phyloP scores from a whole-genome alignment of 2,888 invertebrate species.

The Cryptocephalus primarius region DNA sequence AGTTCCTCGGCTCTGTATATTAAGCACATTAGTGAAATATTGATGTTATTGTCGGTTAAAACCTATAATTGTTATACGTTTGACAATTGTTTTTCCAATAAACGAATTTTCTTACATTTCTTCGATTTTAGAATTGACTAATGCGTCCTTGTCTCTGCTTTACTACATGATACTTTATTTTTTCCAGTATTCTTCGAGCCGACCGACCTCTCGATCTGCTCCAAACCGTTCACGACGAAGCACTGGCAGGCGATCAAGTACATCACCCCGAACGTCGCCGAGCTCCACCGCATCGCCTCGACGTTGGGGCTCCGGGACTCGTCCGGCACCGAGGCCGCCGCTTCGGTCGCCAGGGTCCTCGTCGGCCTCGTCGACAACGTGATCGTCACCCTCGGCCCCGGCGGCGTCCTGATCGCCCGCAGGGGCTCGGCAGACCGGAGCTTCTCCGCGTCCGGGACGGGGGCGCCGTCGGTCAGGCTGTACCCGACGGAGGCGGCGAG shows the following conservation, averaged over 20 bases:
- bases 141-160: background rate
- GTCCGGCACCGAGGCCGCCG: slow-evolving; percentile 11
- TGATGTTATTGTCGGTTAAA: too few relatives aligned
- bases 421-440: slow-evolving; percentile 17
- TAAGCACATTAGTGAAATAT: too few relatives aligned
- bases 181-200: slow-evolving; percentile 83
- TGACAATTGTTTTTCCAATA: too few relatives aligned
- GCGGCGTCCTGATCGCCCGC: slow-evolving; percentile 46
- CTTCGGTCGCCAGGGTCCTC: slow-evolving; percentile 31
- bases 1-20: too few relatives aligned
- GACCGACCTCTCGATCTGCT: slow-evolving; percentile 68
- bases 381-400: slow-evolving; percentile 50
- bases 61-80: too few relatives aligned
- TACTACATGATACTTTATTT: background rate
- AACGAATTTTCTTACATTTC: too few relatives aligned
- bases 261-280: slow-evolving; percentile 71
- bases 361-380: slow-evolving; percentile 44
- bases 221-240: slow-evolving; percentile 51
- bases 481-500: slow-evolving; percentile 37
- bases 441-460: background rate
- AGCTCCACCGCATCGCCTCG: slow-evolving; percentile 57
- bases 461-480: slow-evolving; percentile 21
- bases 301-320: slow-evolving; percentile 30
- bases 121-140: too few relatives aligned
- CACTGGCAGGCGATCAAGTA: slow-evolving; percentile 42